Evolutionary conservation across 2,797 vertebrate species (phyloP), one percentile per base, ranked within the genome.

Genomic region (Tolypeutes matacus): DNA sequence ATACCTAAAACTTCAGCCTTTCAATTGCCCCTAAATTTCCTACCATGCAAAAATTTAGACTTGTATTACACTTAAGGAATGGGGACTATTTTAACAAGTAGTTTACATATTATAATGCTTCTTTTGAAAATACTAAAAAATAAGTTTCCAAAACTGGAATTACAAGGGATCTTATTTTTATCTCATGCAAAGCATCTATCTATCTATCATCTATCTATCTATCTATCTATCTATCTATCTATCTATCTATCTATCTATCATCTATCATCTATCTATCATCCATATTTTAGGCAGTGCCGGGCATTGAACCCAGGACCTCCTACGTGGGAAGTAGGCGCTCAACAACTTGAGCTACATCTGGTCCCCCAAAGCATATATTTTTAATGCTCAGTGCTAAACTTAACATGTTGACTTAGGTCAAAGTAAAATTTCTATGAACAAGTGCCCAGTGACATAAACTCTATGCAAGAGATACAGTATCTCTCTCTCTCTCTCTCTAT

Each of bases 351-450:
- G 39, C 39, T 39, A 39, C 39, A 39, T 39, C 39, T 39, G 39
- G 4, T 39, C 46, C 46, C 46, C 46, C 46, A 46, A 46, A 46
- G 39, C 29, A 29, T 51, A n/a, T 1, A 27, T 82, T 86, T 91
- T 76, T 27, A 53, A 65, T 72, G 70, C 60, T 72, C 27, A 58
- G 11, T 60, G 31, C n/a, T 77, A 36, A 58, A 53, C 5, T 23
- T 60, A 65, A 51, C 20, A 58, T 25, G 56, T 77, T 93, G 88
- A 65, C 31, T 5, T 70, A 94, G 29, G 27, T 89, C 80, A 83
- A 88, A 91, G 56, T 78, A 73, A 86, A 94, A 81, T 75, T 56
- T 89, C 11, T 86, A 49, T n/a, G 27, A 86, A 86, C 39, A 46
- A 39, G 25, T 4, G 51, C 51, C 62, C 21, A 12, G 9, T 58